These are phyloP conservation scores for Catagonus wagneri DNA, from an alignment of 2,113 vertebrate species.

Conservation along the genomic window DNA sequence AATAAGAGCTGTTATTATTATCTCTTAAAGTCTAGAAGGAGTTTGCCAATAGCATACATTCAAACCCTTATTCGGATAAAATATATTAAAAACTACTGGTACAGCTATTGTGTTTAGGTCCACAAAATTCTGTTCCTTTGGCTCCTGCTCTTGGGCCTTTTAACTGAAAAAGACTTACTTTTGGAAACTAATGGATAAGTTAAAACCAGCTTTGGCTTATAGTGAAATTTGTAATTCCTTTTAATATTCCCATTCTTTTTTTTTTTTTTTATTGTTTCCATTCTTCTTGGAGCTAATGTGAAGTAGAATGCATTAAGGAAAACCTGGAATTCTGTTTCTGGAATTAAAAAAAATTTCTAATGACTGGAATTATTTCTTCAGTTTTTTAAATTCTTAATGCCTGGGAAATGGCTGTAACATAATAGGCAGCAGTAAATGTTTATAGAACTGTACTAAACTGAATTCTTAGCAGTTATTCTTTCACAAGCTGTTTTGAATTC, in stretches of 20 bases:
- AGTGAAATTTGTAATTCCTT: not conserved
- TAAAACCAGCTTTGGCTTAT: constrained; percentile 37
- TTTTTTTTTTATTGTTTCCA: constrained; percentile 57
- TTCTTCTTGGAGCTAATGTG: constrained; percentile 35
- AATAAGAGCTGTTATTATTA: not conserved
- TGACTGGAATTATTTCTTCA: constrained; percentile 45
- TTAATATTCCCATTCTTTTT: constrained; percentile 56
- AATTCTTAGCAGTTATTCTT: constrained; percentile 60
- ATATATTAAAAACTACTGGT: constrained; percentile 12
- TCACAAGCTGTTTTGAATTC: constrained; percentile 35
- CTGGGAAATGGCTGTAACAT: constrained; percentile 10
- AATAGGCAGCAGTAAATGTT: constrained; percentile 42
- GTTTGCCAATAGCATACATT: constrained; percentile 13
- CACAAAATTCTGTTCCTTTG: not conserved
- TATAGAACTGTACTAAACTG: constrained; percentile 39
- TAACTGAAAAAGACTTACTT: constrained; percentile 40
- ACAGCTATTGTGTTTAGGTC: not conserved
- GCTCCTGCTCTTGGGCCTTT: not conserved
- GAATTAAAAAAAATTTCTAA: constrained; percentile 30
- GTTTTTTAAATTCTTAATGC: constrained; percentile 40
- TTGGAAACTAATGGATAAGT: constrained; percentile 19
- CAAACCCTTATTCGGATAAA: not conserved
- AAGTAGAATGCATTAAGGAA: constrained; percentile 43
- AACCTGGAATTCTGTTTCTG: constrained; percentile 52
- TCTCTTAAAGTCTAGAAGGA: constrained; percentile 32